Evolutionary conservation across 2,888 invertebrate genomes (phyloP).

Genomic region (Caradrina clavipalpis): DNA sequence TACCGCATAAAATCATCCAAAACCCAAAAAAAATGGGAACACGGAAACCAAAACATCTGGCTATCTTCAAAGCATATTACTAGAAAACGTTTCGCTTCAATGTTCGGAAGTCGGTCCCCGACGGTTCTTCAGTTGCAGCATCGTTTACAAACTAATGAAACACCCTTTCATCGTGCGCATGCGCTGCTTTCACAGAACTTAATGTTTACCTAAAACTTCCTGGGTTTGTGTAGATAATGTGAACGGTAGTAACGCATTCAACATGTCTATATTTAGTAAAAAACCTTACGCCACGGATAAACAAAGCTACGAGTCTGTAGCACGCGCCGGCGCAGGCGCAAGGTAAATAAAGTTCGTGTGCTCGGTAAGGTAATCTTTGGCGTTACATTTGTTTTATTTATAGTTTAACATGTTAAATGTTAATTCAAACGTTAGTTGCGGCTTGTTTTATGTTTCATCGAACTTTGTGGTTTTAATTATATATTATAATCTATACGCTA

Average conservation of each 20-base stretch:
- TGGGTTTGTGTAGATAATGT: constrained; percentile 69
- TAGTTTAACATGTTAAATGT: constrained; percentile 21
- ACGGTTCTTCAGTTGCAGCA: constrained; percentile 56
- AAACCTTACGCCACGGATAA: constrained; percentile 54
- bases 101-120: constrained; percentile 49
- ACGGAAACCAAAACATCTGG: constrained; percentile 44
- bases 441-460: background rate
- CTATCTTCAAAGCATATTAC: constrained; percentile 41
- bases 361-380: constrained; percentile 27
- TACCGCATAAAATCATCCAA: background rate
- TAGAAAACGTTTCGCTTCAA: constrained; percentile 51
- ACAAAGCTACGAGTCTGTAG: constrained; percentile 32
- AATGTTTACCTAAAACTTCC: constrained; percentile 79
- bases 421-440: constrained; percentile 18
- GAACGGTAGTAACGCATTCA: constrained; percentile 60
- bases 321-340: constrained; percentile 21
- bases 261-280: constrained; percentile 67
- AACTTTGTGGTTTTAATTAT: background rate
- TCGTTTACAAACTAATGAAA: constrained; percentile 71
- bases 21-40: constrained; percentile 26
- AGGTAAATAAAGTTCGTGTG: constrained; percentile 38
- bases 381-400: constrained; percentile 30
- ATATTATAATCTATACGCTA: too few species aligned
- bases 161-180: constrained; percentile 71
- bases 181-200: constrained; percentile 75